These are phyloP conservation scores for Leptopilina boulardi DNA, from an alignment of 1,140 invertebrate genomes.

Conservation along the genomic window DNA sequence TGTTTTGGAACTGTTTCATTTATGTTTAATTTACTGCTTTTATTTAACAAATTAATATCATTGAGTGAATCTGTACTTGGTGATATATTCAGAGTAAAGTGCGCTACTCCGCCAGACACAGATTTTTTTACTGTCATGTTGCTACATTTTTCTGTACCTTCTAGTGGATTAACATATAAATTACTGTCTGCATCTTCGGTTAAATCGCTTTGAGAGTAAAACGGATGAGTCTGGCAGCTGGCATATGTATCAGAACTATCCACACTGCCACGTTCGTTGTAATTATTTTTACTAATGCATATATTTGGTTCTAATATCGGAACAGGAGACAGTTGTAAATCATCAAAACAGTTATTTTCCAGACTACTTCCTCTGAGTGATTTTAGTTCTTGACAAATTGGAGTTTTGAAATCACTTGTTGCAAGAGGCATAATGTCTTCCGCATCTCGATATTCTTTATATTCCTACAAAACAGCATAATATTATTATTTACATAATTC, in stretches of 20 bases:
- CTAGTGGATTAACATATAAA: conserved; percentile 94
- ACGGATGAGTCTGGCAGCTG: conserved; percentile 96
- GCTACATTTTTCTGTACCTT: conserved; percentile 75
- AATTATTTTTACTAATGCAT: conserved; percentile 69
- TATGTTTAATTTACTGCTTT: conserved; percentile 78
- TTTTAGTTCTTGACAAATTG: conserved; percentile 87
- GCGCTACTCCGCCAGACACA: conserved; percentile 84
- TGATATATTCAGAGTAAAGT: conserved; percentile 67
- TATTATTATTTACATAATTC: conserved; percentile 41
- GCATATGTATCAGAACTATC: conserved; percentile 95
- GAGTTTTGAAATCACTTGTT: conserved; percentile 86
- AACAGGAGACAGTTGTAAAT: conserved; percentile 54
- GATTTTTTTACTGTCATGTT: conserved; percentile 82
- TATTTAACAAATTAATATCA: conserved; percentile 64
- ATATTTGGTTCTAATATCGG: conserved; percentile 48
- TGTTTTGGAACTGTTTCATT: conserved; percentile 87
- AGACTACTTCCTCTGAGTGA: conserved; percentile 77
- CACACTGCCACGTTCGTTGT: conserved; percentile 84
- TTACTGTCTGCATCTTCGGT: conserved; percentile 86
- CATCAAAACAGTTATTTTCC: conserved; percentile 70
- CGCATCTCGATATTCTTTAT: conserved; percentile 91
- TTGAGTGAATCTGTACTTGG: conserved; percentile 69
- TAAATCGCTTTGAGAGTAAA: conserved; percentile 88
- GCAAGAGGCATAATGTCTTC: conserved; percentile 89
- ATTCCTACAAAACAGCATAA: conserved; percentile 80